A percentile compares a stretch with the other conserved stretches of the same genome.
These are phyloP conservation scores for Dicycla oo DNA, from an alignment of 2,888 invertebrate species.

Conservation along the genomic window DNA sequence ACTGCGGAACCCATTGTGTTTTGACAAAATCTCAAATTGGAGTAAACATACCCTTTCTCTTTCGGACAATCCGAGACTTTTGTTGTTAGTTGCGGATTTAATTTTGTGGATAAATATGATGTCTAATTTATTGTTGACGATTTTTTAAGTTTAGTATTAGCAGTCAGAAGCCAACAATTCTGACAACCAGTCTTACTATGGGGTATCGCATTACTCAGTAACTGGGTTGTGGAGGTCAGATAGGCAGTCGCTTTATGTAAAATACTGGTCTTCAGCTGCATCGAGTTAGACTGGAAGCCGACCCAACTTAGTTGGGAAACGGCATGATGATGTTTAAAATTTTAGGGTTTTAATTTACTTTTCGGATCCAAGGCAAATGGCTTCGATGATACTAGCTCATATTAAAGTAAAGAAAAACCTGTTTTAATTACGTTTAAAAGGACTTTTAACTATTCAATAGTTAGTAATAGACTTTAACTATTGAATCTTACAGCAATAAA, in stretches of 20 bases:
- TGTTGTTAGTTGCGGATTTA: slow-evolving; percentile 56
- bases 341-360: not conserved
- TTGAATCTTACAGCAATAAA: slow-evolving; percentile 6
- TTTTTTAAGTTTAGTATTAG: slow-evolving; percentile 3
- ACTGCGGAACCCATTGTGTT: slow-evolving; percentile 80
- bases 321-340: not conserved
- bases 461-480: too few relatives aligned
- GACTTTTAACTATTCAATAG: not conserved
- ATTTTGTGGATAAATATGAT: slow-evolving; percentile 45
- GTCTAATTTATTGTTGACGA: slow-evolving; percentile 23
- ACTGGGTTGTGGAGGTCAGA: not conserved
- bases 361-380: not conserved
- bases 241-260: not conserved
- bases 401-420: too few relatives aligned
- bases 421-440: not conserved
- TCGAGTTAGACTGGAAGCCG: not conserved
- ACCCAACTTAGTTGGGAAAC: not conserved
- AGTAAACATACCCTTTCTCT: slow-evolving; percentile 58
- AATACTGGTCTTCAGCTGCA: not conserved
- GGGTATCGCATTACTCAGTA: too few relatives aligned
- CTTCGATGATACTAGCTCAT: not conserved
- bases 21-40: slow-evolving; percentile 69
- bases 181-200: too few relatives aligned
- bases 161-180: not conserved
- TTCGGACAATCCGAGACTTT: slow-evolving; percentile 48